Base-by-base conservation (phyloP, 2,113 vertebrate genomes). In the Psammodynastes pulverulentus region DNA sequence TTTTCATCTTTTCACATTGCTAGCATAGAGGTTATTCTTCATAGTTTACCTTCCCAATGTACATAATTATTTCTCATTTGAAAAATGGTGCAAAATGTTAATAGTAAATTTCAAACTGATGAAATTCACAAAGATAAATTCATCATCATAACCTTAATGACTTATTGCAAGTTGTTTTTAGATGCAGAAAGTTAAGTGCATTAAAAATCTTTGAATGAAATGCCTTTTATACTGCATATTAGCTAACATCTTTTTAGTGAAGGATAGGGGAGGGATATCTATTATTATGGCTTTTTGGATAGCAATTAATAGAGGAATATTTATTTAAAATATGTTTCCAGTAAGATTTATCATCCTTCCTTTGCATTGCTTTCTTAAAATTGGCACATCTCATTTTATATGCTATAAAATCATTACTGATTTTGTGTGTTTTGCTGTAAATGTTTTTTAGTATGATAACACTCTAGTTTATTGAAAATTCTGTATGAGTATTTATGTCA, bases 51-150 rank as follows among this genome's bases (percentile, higher is more conserved):
- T 85, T 79, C 72, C 34, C 34, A 79, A 43, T 21, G 17, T 79
- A 88, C 45, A 67, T 52, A 89, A 54, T 96, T 92, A 72, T 89
- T 48, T 93, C 12, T 3, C 51, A 94, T 58, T 62, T 94, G 58
- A 93, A 91, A 90, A 85, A 2, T 93, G 51, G 58, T 72, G 5
- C 58, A 13, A 94, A 45, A 46, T 29, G 13, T 58, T 15, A 84
- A 58, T 58, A 58, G 49, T 62, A 29, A 29, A 48, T 23, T 89
- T 89, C 52, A 86, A 29, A 84, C 85, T 51, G 43, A 45, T 87
- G 3, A 72, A 29, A 88, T 87, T 92, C 43, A 17, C 5, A 84
- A 54, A 29, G n/a, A 84, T 8, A 52, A 88, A 88, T 88, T 49
- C n/a, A 87, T 19, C 3, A 48, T 21, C 56, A 48, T 54, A 10